Evolutionary conservation across 2,888 invertebrate genomes (phyloP), one percentile per base, ranked within the genome.

Genomic region (Polydrusus cervinus): DNA sequence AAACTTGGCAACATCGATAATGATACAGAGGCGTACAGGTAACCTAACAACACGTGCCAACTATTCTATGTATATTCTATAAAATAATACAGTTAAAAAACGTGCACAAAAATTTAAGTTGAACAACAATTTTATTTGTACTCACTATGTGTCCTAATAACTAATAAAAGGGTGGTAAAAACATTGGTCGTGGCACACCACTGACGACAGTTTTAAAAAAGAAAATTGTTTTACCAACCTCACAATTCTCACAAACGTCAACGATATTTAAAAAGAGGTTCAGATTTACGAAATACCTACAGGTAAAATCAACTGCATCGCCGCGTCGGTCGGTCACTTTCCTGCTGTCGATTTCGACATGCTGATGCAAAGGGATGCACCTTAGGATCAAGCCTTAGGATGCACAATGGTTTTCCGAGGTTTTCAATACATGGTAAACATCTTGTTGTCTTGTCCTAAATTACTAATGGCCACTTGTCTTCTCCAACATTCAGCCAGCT

Each of bases 21-120:
- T 3, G 49, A n/a, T 49, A 13, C 69, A 69, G 57, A 47, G 69
- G 69, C 69, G 69, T 69, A 16, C 69, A 30, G 14, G 49, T 61
- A 60, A 69, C 69, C 61, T 61, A 45, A 60, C 45, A 47, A 69
- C 69, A 68, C 68, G 68, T 68, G 68, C 68, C 47, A 45, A 43
- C n/a, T 43, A 20, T 16, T 68, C 3, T 14, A 16, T 55, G 14
- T 30, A 11, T 68, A 57, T 57, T 51, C 14, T 10, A 45, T 9
- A 43, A 43, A 53, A 67, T 34, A 30, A 30, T 14, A 34, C 13
- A 60, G 3, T 30, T 6, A 25, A 60, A 60, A 60, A 60, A 60
- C 16, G 10, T 11, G 16, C 18, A 30, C 30, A 55, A 38, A 38
- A 38, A 3, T 40, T 13, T 7, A 53, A 3, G 18, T 67, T 38